phyloP scores from a whole-genome alignment of 2,113 vertebrate species.

The Chaetura pelagica region DNA sequence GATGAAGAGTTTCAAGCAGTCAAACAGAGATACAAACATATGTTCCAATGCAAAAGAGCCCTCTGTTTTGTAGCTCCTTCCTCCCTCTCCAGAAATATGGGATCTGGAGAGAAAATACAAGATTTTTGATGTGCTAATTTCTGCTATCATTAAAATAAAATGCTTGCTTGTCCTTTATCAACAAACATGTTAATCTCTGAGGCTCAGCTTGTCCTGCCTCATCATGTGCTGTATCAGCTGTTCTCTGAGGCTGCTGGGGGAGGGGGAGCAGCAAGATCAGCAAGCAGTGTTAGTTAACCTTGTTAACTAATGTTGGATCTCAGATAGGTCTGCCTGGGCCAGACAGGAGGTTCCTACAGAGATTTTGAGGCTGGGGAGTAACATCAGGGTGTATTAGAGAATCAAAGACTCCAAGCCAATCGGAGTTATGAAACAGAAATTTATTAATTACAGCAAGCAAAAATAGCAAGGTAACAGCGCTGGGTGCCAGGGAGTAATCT shows the following conservation, averaged over 20 bases:
- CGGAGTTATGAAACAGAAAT: too few relatives aligned
- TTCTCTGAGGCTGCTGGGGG: not conserved
- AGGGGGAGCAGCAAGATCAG: not conserved
- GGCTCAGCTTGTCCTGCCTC: not conserved
- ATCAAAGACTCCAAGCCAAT: too few relatives aligned
- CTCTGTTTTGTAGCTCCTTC: not conserved
- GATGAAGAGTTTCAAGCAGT: not conserved
- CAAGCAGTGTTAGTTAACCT: not conserved
- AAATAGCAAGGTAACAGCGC: too few relatives aligned
- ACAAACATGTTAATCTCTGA: not conserved
- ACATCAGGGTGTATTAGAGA: too few relatives aligned
- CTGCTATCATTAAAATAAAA: not conserved
- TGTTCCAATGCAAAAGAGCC: not conserved
- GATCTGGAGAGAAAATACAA: not conserved
- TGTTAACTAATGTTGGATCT: too few relatives aligned
- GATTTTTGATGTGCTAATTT: conserved; percentile 6
- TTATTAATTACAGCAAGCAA: too few relatives aligned
- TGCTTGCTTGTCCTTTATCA: not conserved
- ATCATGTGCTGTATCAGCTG: not conserved
- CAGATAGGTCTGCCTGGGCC: not conserved
- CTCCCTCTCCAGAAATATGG: accelerated
- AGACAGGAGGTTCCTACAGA: not conserved
- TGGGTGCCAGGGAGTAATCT: too few relatives aligned
- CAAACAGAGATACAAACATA: not conserved
- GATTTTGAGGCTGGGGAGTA: not conserved